These are phyloP conservation scores for Epinephelus cyanopodus DNA, from an alignment of 2,113 vertebrate genomes.

Conservation along the genomic window DNA sequence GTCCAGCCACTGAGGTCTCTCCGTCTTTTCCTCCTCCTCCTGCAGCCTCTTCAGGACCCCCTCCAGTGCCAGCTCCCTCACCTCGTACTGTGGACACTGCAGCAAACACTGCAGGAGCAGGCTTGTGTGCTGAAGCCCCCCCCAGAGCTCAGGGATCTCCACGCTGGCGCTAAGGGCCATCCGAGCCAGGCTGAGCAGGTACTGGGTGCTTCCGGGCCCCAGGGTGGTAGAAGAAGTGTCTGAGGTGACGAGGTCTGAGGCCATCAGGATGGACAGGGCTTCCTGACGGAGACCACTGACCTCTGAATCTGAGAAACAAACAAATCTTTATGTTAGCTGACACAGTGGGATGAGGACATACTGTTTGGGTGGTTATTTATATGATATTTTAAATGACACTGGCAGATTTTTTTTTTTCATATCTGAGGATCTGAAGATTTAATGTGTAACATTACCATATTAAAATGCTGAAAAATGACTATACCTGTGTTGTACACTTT, in stretches of 20 bases:
- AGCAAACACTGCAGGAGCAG: conserved; percentile 81
- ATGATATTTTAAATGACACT: too few species aligned
- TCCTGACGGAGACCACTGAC: conserved; percentile 83
- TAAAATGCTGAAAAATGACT: too few species aligned
- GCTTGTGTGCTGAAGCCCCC: background rate
- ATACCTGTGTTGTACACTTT: too few species aligned
- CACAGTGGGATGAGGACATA: background rate
- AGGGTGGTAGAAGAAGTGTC: conserved; percentile 54
- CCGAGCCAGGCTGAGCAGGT: conserved; percentile 90
- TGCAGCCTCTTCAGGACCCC: conserved; percentile 82
- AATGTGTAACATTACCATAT: too few species aligned
- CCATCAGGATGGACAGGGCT: conserved; percentile 78
- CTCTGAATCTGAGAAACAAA: conserved; percentile 79
- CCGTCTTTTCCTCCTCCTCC: conserved; percentile 21
- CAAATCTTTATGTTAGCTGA: background rate
- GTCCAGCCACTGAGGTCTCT: conserved; percentile 66
- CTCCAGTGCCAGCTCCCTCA: conserved; percentile 87
- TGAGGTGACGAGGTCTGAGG: conserved; percentile 85
- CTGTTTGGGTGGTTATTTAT: background rate
- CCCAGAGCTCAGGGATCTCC: conserved; percentile 65
- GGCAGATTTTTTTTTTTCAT: too few species aligned
- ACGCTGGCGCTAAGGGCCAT: conserved; percentile 79
- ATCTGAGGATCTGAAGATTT: too few species aligned
- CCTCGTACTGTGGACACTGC: conserved; percentile 87
- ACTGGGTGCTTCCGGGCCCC: conserved; percentile 88